These are phyloP conservation scores for Eulithis prunata DNA, from an alignment of 2,888 invertebrate species.

Conservation along the genomic window DNA sequence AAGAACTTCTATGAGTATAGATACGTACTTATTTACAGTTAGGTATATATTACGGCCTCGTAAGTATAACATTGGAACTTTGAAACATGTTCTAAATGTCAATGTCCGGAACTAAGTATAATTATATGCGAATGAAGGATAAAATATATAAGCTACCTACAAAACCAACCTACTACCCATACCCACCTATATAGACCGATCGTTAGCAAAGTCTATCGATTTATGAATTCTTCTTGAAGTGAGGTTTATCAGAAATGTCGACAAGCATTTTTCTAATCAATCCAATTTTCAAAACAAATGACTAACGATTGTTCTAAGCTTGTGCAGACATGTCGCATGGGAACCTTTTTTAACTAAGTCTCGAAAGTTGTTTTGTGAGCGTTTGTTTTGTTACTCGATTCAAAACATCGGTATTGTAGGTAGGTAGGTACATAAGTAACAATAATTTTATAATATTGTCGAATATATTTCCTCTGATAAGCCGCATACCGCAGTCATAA, in stretches of 20 bases:
- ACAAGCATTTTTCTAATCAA: slow-evolving; percentile 35
- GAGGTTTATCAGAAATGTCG: slow-evolving; percentile 19
- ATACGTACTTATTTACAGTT: too few relatives aligned
- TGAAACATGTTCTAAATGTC: slow-evolving; percentile 16
- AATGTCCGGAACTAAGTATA: slow-evolving; percentile 10
- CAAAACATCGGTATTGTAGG: neutral
- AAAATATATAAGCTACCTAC: neutral
- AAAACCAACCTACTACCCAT: neutral
- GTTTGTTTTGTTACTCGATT: slow-evolving; percentile 32
- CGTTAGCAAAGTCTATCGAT: neutral
- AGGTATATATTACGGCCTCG: neutral
- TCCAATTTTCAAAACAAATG: slow-evolving; percentile 40
- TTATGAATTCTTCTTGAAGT: neutral
- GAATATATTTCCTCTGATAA: slow-evolving; percentile 45
- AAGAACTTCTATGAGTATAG: too few relatives aligned
- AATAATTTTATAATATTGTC: slow-evolving; percentile 21
- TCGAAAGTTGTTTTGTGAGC: slow-evolving; percentile 61
- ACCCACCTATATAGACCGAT: neutral
- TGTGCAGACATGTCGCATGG: slow-evolving; percentile 14
- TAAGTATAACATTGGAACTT: slow-evolving; percentile 3
- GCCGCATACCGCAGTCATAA: slow-evolving; percentile 42
- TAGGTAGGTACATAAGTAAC: neutral
- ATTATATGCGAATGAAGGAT: slow-evolving; percentile 8
- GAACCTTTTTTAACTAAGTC: slow-evolving; percentile 33
- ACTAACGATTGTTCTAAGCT: slow-evolving; percentile 30